Evolutionary conservation across 2,888 invertebrate species (phyloP).

Genomic region (Lepidonotus clava): DNA sequence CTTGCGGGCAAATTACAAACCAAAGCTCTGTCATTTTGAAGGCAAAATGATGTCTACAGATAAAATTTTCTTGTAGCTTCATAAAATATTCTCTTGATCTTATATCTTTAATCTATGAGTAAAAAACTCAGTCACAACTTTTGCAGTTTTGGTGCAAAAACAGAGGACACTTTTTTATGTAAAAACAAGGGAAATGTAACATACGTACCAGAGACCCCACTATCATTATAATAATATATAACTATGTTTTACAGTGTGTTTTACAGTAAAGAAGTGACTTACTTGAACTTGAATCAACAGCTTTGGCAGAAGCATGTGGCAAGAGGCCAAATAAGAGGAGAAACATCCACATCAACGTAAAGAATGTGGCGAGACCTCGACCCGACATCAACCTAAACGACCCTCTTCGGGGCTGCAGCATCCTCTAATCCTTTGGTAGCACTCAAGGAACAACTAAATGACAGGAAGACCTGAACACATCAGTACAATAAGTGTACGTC

Average conservation of each 20-base stretch:
- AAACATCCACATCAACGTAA: not conserved
- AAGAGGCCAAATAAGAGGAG: not conserved
- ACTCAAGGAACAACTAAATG: not conserved
- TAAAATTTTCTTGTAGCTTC: too few species aligned
- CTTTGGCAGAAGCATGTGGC: not conserved
- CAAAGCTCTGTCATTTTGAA: too few species aligned
- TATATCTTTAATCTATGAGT: not conserved
- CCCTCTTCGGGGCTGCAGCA: not conserved
- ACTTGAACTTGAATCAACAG: constrained; percentile 17
- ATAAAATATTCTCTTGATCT: not conserved
- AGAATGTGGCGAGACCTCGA: not conserved
- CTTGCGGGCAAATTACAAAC: too few species aligned
- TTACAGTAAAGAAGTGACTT: not conserved
- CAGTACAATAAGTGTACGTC: not conserved
- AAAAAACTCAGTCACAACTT: not conserved
- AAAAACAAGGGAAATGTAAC: not conserved
- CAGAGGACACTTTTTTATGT: not conserved
- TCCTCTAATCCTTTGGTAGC: not conserved
- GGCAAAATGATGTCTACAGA: too few species aligned
- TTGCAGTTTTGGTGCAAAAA: not conserved
- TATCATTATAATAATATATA: not conserved
- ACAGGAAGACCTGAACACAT: not conserved
- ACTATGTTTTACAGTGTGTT: not conserved
- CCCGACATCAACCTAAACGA: not conserved
- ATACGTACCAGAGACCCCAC: not conserved